phyloP scores from a whole-genome alignment of 2,113 vertebrate genomes.

The Ochotona curzoniae region DNA sequence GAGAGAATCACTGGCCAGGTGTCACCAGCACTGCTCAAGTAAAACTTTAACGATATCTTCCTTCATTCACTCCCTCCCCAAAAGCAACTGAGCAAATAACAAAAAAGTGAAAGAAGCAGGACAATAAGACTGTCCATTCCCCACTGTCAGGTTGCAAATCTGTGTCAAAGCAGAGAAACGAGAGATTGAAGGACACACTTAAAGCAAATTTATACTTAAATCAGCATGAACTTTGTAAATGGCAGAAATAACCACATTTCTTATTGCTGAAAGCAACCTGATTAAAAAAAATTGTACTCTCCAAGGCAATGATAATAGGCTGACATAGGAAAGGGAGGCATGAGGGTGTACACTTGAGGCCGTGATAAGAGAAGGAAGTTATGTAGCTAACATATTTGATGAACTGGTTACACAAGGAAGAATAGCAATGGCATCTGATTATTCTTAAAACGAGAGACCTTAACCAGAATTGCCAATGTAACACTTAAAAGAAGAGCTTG shows the following conservation, averaged over 20 bases:
- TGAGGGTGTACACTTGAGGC: background rate
- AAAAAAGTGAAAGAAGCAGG: background rate
- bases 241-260: background rate
- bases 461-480: background rate
- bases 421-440: background rate
- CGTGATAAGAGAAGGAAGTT: background rate
- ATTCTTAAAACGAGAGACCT: background rate
- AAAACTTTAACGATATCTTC: background rate
- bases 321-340: background rate
- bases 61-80: background rate
- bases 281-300: background rate
- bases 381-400: background rate
- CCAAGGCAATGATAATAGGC: background rate
- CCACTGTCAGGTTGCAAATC: background rate
- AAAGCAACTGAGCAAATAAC: background rate
- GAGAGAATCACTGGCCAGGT: background rate
- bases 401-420: background rate
- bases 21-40: background rate
- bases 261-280: background rate
- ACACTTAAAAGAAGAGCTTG: background rate
- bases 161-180: background rate
- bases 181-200: background rate
- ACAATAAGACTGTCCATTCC: background rate
- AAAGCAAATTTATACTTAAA: slow-evolving; percentile 18
- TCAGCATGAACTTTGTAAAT: background rate